A percentile compares a stretch with the other conserved stretches of the same genome.
Conservation (phyloP, 2,888 invertebrate genomes). For the Micoletzkya japonica region DNA sequence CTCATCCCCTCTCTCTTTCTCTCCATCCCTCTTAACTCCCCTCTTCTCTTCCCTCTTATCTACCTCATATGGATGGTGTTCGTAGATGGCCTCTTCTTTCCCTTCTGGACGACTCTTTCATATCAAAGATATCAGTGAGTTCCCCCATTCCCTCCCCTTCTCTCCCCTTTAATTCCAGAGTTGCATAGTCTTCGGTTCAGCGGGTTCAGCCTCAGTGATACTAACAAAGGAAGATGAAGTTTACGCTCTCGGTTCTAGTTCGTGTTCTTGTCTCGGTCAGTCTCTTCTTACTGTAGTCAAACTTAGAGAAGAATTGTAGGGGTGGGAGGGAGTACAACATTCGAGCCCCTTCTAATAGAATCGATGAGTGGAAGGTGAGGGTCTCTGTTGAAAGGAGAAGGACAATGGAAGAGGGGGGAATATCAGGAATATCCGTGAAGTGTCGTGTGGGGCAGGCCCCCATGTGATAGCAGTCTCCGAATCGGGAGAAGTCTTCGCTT, state of each 20-base stretch:
- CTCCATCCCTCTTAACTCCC: background rate
- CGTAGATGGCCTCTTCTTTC: slow-evolving; percentile 26
- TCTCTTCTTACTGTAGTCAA: background rate
- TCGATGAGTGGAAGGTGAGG: slow-evolving; percentile 19
- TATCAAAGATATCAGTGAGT: slow-evolving; percentile 1
- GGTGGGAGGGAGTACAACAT: slow-evolving; percentile 9
- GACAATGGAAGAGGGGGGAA: too few species aligned
- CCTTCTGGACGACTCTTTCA: slow-evolving; percentile 15
- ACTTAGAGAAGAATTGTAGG: background rate
- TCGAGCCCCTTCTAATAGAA: slow-evolving; percentile 18
- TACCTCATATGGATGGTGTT: slow-evolving; percentile 23
- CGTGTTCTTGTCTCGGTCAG: slow-evolving; percentile 7
- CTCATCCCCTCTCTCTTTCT: background rate
- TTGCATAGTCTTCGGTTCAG: slow-evolving; percentile 23
- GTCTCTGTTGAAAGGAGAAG: too few species aligned
- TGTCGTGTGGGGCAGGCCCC: slow-evolving; percentile 67
- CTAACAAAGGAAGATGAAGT: slow-evolving; percentile 18
- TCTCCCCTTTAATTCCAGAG: background rate
- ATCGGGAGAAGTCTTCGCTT: slow-evolving; percentile 70
- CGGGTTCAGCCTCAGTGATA: slow-evolving; percentile 15
- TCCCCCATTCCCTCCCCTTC: background rate
- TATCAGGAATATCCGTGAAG: slow-evolving; percentile 6
- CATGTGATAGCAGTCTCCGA: slow-evolving; percentile 71
- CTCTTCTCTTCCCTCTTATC: background rate
- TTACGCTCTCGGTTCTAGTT: slow-evolving; percentile 8